Evolutionary conservation across 2,888 invertebrate species (phyloP), one percentile per base, ranked within the genome.

Genomic region (Acleris cristana): DNA sequence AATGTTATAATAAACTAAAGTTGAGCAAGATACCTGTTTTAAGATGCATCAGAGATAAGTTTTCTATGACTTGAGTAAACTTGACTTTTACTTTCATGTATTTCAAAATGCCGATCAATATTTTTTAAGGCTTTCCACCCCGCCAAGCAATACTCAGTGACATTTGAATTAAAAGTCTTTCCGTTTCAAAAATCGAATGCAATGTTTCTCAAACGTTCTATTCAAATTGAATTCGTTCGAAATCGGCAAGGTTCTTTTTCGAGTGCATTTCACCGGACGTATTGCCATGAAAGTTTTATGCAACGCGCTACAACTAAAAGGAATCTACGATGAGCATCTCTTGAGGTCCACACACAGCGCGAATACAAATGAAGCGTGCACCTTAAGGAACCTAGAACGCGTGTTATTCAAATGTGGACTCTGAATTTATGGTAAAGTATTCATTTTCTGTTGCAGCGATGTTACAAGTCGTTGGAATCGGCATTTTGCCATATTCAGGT

Each of bases 251-350:
- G 62, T 67, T 52, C 62, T 66, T 66, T 67, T n/a, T 67, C 49
- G 58, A 58, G 62, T 54, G 63, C 62, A 67, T 67, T 67, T 58
- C 57, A 19, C 63, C 40, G 67, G 67, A 67, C 67, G 67, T 67
- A 67, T 58, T 66, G 62, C 57, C 67, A 67, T 67, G 63, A 67
- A 67, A 63, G 67, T 67, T 63, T 63, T 67, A 67, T 67, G 67
- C 67, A 58, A 44, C 45, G 45, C 58, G 52, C 52, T 58, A 57
- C 58, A 63, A 67, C 62, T 67, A 67, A 67, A 67, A 67, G 67
- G 67, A 67, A 67, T 67, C 51, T 45, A 23, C 63, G 53, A 67
- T 67, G 67, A 67, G 67, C 62, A 58, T 58, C 67, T 62, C 66
- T 54, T 58, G 67, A 67, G 67, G 62, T 63, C 62, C 67, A 48